A percentile compares a stretch with the other conserved stretches of the same genome.
phyloP scores from a whole-genome alignment of 2,888 invertebrate species.

The Drosophila meridiana region DNA sequence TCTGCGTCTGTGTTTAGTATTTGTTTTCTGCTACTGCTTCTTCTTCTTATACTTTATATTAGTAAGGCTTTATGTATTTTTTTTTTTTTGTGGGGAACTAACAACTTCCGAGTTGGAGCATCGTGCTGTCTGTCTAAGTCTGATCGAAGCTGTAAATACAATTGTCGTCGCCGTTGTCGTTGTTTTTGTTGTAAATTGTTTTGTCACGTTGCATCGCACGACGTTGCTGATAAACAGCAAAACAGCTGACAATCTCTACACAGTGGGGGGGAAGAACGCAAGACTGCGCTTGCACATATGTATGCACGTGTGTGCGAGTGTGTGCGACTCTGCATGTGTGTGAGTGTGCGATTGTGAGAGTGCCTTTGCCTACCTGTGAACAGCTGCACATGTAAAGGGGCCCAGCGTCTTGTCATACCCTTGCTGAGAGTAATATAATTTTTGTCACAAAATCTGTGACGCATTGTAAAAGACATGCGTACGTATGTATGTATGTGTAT shows the following conservation, averaged over 20 bases:
- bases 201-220: slow-evolving; percentile 29
- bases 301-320: slow-evolving; percentile 2
- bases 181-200: slow-evolving; percentile 14
- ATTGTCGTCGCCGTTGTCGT: not conserved
- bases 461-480: not conserved
- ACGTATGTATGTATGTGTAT: not conserved
- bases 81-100: slow-evolving; percentile 2
- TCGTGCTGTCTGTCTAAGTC: slow-evolving; percentile 34
- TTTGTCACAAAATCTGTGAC: slow-evolving; percentile 22
- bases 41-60: not conserved
- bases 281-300: slow-evolving; percentile 4
- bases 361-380: slow-evolving; percentile 61
- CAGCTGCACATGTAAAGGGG: slow-evolving; percentile 61
- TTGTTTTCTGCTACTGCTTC: slow-evolving; percentile 13
- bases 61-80: not conserved
- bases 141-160: slow-evolving; percentile 38
- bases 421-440: slow-evolving; percentile 2
- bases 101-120: slow-evolving; percentile 47
- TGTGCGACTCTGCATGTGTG: slow-evolving; percentile 6
- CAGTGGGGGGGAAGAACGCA: not conserved
- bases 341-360: not conserved
- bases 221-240: slow-evolving; percentile 38
- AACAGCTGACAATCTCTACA: slow-evolving; percentile 51
- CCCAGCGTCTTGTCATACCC: slow-evolving; percentile 10
- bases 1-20: slow-evolving; percentile 33